Conservation (phyloP, 2,113 vertebrate species). For the Casuarius casuarius region DNA sequence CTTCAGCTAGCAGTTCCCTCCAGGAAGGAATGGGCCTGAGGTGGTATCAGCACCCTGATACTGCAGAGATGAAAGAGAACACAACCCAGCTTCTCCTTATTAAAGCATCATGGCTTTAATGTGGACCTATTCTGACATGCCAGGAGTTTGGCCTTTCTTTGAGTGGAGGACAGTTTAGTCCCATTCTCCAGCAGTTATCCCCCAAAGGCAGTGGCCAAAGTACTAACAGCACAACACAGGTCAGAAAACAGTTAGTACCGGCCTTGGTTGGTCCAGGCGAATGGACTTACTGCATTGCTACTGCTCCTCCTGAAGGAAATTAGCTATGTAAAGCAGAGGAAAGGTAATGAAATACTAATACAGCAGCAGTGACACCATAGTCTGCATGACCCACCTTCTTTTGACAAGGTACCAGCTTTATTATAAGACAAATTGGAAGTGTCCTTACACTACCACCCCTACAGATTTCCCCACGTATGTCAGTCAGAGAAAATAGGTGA, state of each 20-base stretch:
- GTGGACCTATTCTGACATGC: neutral
- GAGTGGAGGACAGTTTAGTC: neutral
- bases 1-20: neutral
- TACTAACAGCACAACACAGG: neutral
- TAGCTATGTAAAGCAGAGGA: neutral
- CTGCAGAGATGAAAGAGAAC: neutral
- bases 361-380: rapidly evolving
- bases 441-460: neutral
- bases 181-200: neutral
- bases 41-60: neutral
- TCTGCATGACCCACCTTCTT: neutral
- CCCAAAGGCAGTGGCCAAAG: neutral
- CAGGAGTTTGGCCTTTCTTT: neutral
- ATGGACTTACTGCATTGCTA: rapidly evolving
- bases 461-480: neutral
- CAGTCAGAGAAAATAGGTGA: neutral
- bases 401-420: neutral
- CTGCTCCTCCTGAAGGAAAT: neutral
- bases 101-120: neutral
- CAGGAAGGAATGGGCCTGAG: neutral
- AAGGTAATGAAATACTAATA: neutral
- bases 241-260: neutral
- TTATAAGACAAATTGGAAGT: neutral
- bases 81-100: neutral
- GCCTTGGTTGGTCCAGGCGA: neutral